Evolutionary conservation across 2,888 invertebrate species (phyloP).

Genomic region (Carcina quercana): DNA sequence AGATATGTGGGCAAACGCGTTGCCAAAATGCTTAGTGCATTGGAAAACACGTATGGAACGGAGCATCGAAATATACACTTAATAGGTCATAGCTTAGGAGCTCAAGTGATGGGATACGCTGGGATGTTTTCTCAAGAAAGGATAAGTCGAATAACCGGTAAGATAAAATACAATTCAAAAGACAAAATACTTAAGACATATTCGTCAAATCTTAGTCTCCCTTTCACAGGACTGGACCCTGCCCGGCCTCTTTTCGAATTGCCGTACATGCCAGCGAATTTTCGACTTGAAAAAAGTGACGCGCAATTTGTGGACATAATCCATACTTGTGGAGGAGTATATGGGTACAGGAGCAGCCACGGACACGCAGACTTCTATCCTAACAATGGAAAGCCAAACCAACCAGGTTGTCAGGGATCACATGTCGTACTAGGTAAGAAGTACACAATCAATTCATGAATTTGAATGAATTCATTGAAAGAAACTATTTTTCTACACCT

Average conservation of each 20-base stretch:
- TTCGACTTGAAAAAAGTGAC: slow-evolving; percentile 75
- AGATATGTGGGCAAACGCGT: slow-evolving; percentile 54
- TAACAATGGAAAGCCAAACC: slow-evolving; percentile 78
- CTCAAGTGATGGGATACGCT: slow-evolving; percentile 76
- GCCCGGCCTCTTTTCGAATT: slow-evolving; percentile 78
- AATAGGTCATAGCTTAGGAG: slow-evolving; percentile 75
- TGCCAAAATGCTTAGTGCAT: slow-evolving; percentile 37
- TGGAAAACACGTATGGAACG: slow-evolving; percentile 28
- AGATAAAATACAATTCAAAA: slow-evolving; percentile 8
- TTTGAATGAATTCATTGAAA: too few relatives aligned
- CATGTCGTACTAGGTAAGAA: slow-evolving; percentile 45
- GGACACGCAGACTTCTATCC: slow-evolving; percentile 86
- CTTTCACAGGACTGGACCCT: slow-evolving; percentile 74
- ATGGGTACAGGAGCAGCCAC: slow-evolving; percentile 75
- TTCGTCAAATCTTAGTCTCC: neutral
- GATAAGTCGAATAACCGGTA: slow-evolving; percentile 76
- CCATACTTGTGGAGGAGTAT: slow-evolving; percentile 80
- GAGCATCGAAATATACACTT: slow-evolving; percentile 42
- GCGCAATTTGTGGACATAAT: slow-evolving; percentile 84
- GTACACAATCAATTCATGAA: too few relatives aligned
- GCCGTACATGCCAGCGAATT: slow-evolving; percentile 41
- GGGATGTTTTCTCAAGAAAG: slow-evolving; percentile 57
- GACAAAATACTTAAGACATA: neutral
- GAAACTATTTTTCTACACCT: too few relatives aligned
- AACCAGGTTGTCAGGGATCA: slow-evolving; percentile 78